Evolutionary conservation across 2,113 vertebrate species (phyloP).

Genomic region (Oncorhynchus nerka): DNA sequence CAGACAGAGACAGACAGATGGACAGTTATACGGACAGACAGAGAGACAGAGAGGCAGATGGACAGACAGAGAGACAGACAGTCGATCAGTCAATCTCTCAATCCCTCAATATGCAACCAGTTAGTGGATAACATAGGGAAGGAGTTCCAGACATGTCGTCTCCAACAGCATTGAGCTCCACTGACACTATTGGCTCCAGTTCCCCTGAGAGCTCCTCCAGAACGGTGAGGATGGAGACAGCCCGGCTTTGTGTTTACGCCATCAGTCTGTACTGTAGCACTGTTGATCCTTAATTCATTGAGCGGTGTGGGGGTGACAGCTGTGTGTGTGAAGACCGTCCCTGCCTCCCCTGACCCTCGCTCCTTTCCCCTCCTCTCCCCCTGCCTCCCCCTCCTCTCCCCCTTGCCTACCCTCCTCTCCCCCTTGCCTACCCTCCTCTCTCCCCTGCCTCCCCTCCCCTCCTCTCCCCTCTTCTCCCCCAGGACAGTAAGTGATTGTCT

Average conservation of each 20-base stretch:
- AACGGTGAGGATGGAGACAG: background rate
- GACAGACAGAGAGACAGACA: background rate
- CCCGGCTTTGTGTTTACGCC: constrained; percentile 5
- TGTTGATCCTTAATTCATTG: constrained; percentile 54
- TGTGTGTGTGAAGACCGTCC: constrained; percentile 44
- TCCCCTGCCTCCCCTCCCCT: background rate
- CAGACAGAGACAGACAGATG: background rate
- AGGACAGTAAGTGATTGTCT: constrained; percentile 46
- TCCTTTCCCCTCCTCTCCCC: constrained; percentile 3
- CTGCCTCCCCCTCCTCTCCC: too few species aligned
- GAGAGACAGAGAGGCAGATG: background rate
- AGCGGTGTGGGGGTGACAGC: constrained; percentile 39
- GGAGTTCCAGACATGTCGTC: background rate
- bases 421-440: constrained; percentile 20
- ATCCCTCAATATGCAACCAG: too few species aligned
- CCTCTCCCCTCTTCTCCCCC: constrained; percentile 29
- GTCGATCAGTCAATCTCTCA: too few species aligned
- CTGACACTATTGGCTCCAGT: constrained; percentile 3
- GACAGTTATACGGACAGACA: background rate
- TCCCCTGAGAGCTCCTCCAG: constrained; percentile 11
- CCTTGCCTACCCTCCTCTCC: background rate
- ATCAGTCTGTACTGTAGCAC: constrained; percentile 31
- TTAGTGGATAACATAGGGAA: too few species aligned
- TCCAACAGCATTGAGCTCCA: constrained; percentile 1
- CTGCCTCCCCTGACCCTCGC: constrained; percentile 30